A percentile compares a stretch with the other conserved stretches of the same genome.
phyloP scores from a whole-genome alignment of 2,797 vertebrate species.

The Paedocypris micromegethes region DNA sequence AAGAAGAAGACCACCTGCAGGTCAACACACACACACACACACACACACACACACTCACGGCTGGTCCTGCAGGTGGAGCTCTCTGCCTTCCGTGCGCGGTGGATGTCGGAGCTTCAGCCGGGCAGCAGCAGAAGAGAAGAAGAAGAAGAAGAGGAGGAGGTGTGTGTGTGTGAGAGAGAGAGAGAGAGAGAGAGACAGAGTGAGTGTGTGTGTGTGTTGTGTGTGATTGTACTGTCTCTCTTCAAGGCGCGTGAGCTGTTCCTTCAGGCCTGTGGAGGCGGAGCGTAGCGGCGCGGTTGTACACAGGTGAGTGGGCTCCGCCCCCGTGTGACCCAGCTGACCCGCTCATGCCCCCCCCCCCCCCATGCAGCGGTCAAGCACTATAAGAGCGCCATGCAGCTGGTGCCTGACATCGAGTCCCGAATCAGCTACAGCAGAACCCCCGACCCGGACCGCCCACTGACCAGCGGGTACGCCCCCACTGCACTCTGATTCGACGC shows the following conservation, averaged over 20 bases:
- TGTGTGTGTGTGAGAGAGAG: too few species aligned
- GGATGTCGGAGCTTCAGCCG: constrained; percentile 95
- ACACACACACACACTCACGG: too few species aligned
- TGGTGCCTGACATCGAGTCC: constrained; percentile 97
- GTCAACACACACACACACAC: constrained; percentile 55
- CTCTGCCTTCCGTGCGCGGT: constrained; percentile 87
- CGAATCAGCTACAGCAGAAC: constrained; percentile 90
- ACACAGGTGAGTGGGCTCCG: too few species aligned
- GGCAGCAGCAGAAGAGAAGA: constrained; percentile 71
- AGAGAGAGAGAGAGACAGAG: too few species aligned
- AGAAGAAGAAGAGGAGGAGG: constrained; percentile 86
- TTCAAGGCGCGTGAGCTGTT: constrained; percentile 90
- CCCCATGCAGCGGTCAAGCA: constrained; percentile 90
- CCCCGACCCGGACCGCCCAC: constrained; percentile 80
- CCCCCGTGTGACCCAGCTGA: too few species aligned
- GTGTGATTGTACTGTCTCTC: too few species aligned
- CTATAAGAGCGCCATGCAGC: constrained; percentile 96
- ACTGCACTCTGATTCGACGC: too few species aligned
- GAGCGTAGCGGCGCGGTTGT: constrained; percentile 93
- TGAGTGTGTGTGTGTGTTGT: constrained; percentile 40
- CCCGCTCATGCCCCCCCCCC: too few species aligned
- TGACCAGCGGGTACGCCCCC: too few species aligned
- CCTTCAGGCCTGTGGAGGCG: constrained; percentile 89
- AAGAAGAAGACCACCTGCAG: constrained; percentile 82
- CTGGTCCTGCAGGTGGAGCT: constrained; percentile 87